Evolutionary conservation across 2,888 invertebrate genomes (phyloP).

Genomic region (Dynastes tityus): DNA sequence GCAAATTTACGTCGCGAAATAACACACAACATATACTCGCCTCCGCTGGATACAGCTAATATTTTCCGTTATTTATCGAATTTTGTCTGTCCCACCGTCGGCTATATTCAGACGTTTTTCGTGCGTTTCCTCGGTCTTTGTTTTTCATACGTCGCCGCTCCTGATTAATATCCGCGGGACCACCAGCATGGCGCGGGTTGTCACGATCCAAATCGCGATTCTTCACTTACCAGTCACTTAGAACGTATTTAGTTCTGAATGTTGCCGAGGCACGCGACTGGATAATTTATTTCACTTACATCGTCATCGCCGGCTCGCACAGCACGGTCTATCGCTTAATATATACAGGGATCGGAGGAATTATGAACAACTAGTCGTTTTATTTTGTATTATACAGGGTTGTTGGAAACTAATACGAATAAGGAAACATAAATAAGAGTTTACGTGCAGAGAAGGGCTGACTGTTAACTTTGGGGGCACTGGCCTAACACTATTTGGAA

Average conservation of each 20-base stretch:
- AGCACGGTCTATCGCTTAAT: neutral
- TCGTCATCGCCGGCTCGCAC: conserved; percentile 57
- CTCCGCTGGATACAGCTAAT: conserved; percentile 6
- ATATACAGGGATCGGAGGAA: neutral
- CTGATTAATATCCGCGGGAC: conserved; percentile 63
- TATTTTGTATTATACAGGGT: no score
- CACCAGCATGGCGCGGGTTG: conserved; percentile 65
- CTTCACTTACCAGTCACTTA: conserved; percentile 65
- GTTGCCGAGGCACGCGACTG: conserved; percentile 64
- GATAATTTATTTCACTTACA: conserved; percentile 66
- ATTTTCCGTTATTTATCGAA: conserved; percentile 31
- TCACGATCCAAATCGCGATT: conserved; percentile 65
- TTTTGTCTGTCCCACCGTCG: neutral
- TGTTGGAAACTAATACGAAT: no score
- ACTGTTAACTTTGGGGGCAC: no score
- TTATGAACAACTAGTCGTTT: no score
- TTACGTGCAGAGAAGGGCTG: no score
- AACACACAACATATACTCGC: conserved; percentile 10
- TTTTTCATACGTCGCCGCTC: conserved; percentile 55
- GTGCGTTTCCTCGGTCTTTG: conserved; percentile 28
- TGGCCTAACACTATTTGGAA: no score
- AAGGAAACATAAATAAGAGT: no score
- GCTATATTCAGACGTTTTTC: conserved; percentile 27
- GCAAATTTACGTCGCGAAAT: neutral
- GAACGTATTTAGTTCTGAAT: conserved; percentile 63